Percentiles rank a stretch among this genome's conserved stretches.
phyloP scores from a whole-genome alignment of 2,888 invertebrate species.

The Andrena bicolor region DNA sequence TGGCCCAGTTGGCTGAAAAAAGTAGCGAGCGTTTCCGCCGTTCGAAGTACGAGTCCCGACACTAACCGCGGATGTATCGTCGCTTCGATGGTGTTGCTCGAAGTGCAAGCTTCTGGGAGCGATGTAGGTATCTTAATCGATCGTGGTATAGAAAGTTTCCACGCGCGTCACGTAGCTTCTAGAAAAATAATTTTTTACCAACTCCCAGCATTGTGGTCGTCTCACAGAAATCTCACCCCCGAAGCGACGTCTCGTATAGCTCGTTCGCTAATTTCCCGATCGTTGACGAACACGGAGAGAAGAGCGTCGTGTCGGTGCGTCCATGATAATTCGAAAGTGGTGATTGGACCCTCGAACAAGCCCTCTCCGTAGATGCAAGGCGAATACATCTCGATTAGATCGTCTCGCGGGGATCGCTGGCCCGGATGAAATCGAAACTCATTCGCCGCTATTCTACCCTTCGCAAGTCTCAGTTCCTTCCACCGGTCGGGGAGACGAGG shows the following conservation, averaged over 20 bases:
- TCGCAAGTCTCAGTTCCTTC: not conserved
- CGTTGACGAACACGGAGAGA: not conserved
- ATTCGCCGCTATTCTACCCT: not conserved
- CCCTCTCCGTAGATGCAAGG: conserved; percentile 39
- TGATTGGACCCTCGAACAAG: conserved; percentile 68
- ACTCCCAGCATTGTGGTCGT: not conserved
- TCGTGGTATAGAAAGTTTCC: not conserved
- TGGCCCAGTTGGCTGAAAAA: conserved; percentile 5
- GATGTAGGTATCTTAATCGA: not conserved
- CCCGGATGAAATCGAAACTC: not conserved
- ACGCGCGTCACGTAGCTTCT: not conserved
- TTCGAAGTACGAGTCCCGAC: no score
- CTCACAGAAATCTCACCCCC: conserved; percentile 1
- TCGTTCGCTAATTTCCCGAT: not conserved
- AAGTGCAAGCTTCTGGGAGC: not conserved
- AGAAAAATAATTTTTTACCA: conserved; percentile 48
- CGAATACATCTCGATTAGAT: not conserved
- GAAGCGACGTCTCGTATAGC: not conserved
- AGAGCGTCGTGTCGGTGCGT: not conserved
- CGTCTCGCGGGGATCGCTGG: not conserved
- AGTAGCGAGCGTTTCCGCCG: conserved; percentile 4
- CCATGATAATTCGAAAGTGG: conserved; percentile 50
- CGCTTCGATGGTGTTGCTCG: not conserved
- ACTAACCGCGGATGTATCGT: not conserved
- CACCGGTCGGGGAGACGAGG: no score